Evolutionary conservation across 1,140 invertebrate genomes (phyloP), one percentile per base, ranked within the genome.

Genomic region (Orchestia grillus): DNA sequence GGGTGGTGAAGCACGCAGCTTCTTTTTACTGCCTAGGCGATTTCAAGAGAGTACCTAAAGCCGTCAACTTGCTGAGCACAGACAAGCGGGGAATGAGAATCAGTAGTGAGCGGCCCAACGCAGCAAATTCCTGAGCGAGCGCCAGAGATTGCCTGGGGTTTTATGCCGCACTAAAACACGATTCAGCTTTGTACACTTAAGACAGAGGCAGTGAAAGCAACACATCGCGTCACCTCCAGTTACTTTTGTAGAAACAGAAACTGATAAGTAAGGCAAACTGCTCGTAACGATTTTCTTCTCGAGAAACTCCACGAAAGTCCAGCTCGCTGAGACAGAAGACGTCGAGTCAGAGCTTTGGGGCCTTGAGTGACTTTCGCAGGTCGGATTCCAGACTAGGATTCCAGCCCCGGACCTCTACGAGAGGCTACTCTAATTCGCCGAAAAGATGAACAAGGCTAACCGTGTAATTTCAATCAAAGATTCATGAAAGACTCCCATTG

Each of bases 141-240:
- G 15, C 41, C 43, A 94, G 47, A 94, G 92, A 94, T 94, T 94
- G 92, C 92, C 36, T 94, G 23, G 92, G 40, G 44, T 94, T 91
- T 94, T 44, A 94, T 44, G 92, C 19, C 41, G 43, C 44, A 44
- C 43, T 94, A 94, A 94, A 94, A 94, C 92, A 45, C 43, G 40
- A 44, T 45, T n/a, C 43, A 45, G 92, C 44, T 45, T 40, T 19
- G 88, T 44, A 91, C 88, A 91, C 88, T 91, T 91, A 91, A 77
- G 62, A 77, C 62, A 77, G 62, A 77, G 62, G 62, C 62, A 77
- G 28, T 77, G 62, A 77, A 77, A 77, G 62, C 62, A 3, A 77
- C 62, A 77, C 62, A 77, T 77, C 62, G 62, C 62, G 62, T 77
- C 62, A 77, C 62, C 62, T 77, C 62, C 62, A 77, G 62, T 77